phyloP scores from a whole-genome alignment of 2,797 vertebrate species.

The Loris lydekkerianus region DNA sequence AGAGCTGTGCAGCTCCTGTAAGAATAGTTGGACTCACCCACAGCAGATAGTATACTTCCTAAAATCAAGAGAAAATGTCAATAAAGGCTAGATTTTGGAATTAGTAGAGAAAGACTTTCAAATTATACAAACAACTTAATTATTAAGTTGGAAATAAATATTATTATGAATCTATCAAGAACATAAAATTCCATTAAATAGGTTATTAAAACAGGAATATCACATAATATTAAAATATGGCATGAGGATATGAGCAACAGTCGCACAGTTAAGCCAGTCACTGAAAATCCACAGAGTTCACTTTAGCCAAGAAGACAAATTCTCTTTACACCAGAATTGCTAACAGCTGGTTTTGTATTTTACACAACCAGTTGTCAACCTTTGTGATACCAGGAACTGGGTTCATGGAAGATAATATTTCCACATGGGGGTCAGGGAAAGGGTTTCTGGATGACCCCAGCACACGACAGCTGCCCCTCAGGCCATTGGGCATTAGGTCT shows the following conservation, averaged over 20 bases:
- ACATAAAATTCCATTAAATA: not conserved
- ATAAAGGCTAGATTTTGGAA: not conserved
- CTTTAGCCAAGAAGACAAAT: no score
- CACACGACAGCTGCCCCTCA: no score
- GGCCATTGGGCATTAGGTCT: no score
- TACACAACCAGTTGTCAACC: no score
- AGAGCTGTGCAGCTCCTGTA: no score
- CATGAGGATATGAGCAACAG: no score
- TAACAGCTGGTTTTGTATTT: not conserved
- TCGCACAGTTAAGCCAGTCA: not conserved
- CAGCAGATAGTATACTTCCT: rapidly evolving
- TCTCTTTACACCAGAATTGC: not conserved
- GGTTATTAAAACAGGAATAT: not conserved
- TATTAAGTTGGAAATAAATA: not conserved
- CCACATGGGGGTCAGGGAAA: no score
- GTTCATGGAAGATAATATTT: no score
- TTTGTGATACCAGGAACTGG: no score
- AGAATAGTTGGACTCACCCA: not conserved
- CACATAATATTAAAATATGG: not conserved
- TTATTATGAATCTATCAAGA: not conserved
- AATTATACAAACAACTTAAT: not conserved
- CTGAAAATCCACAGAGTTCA: not conserved
- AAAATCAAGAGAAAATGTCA: not conserved
- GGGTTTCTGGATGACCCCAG: no score
- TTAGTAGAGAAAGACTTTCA: not conserved